A percentile compares a stretch with the other conserved stretches of the same genome.
These are phyloP conservation scores for Notospermus geniculatus DNA, from an alignment of 1,140 invertebrate species.

Conservation along the genomic window DNA sequence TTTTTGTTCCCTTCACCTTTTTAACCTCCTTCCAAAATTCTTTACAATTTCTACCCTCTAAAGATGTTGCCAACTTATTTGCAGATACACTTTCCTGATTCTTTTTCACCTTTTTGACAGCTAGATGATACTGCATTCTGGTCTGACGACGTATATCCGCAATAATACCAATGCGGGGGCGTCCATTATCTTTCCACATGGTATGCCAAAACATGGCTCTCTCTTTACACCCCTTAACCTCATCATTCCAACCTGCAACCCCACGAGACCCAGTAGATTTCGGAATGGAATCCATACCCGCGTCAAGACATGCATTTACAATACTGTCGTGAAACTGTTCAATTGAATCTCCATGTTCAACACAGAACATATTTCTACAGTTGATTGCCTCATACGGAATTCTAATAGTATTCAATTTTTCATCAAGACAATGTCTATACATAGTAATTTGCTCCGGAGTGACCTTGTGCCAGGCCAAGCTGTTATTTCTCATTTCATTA, in stretches of 20 bases:
- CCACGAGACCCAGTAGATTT: no score
- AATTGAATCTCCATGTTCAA: neutral
- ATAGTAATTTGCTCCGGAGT: no score
- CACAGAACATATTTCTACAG: neutral
- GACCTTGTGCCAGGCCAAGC: no score
- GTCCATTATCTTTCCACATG: neutral
- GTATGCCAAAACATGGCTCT: neutral
- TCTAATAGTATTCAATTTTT: no score
- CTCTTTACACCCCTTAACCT: neutral
- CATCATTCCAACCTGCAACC: neutral
- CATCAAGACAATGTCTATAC: no score
- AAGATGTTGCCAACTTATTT: neutral
- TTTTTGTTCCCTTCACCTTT: no score
- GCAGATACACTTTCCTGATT: neutral
- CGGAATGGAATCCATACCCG: no score
- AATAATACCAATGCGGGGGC: neutral
- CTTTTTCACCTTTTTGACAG: neutral
- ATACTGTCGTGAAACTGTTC: neutral
- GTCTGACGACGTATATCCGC: neutral
- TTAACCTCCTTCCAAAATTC: no score
- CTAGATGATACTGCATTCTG: neutral
- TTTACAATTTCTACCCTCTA: neutral
- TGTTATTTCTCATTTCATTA: no score
- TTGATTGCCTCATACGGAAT: no score
- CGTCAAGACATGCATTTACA: neutral